Evolutionary conservation across 2,113 vertebrate species (phyloP), one percentile per base, ranked within the genome.

Genomic region (Malurus elegans): DNA sequence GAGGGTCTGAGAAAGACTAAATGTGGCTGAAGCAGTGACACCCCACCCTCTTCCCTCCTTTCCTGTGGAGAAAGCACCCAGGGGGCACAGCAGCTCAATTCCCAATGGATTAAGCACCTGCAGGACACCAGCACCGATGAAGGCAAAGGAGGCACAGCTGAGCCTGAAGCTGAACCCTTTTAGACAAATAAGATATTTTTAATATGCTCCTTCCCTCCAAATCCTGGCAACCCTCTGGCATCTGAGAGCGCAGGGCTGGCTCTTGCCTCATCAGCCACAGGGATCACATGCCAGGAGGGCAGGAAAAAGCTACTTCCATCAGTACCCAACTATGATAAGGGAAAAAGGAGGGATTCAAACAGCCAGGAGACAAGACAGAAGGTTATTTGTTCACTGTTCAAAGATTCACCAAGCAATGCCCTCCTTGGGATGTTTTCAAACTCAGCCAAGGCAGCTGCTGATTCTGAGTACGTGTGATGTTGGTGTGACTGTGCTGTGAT

Each of bases 391-490:
- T 82, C 32, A 61, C 1, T 0, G 81, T 62, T 75, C 85, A 23
- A 45, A 56, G 42, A 60, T 20, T 67, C 70, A 20, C 53, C 0
- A 0, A 72, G 85, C 69, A 70, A 19, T 9, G 32, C 38, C 40
- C 73, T 88, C 51, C 81, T 36, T 38, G 24, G 24, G 74, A 40
- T 53, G 78, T 50, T 93, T 64, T 67, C 92, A 67, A 57, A 71
- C 66, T 71, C 66, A 5, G 70, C 82, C 44, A 75, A 83, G 67
- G 42, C 38, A 92, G 88, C 81, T 71, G 78, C 92, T 80, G 93
- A 69, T 61, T 45, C 56, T 0, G 3, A 19, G 53, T 18, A 69
- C 34, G 19, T 28, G 67, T 87, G 87, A 91, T 57, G 70, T 26
- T 47, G 57, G 85, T 25, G 57, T 91, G 85, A 94, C 92, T 8